phyloP scores from a whole-genome alignment of 2,797 vertebrate species.

The Dendrocincla fuliginosa region DNA sequence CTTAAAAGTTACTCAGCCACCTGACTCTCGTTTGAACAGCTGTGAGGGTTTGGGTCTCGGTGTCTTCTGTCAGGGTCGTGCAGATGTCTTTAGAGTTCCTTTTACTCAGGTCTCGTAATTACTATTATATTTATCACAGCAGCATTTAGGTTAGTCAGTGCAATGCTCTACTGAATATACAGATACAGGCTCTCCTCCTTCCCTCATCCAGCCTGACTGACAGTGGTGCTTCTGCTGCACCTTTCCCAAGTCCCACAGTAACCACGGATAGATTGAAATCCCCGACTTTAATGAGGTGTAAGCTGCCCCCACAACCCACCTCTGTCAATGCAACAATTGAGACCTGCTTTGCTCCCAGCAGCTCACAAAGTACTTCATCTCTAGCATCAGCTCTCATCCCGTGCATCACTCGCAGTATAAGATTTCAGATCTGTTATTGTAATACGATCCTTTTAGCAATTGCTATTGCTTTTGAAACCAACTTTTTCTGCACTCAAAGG shows the following conservation, averaged over 20 bases:
- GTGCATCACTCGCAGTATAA: neutral
- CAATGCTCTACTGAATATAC: neutral
- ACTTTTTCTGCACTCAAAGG: neutral
- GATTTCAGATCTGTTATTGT: neutral
- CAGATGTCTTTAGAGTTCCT: neutral
- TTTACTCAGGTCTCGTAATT: neutral
- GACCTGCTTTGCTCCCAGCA: neutral
- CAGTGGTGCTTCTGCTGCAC: neutral
- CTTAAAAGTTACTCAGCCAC: neutral
- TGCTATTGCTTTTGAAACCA: constrained; percentile 19
- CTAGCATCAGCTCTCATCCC: neutral
- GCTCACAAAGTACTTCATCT: neutral
- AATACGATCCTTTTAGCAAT: neutral
- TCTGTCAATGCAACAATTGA: neutral
- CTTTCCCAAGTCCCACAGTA: neutral
- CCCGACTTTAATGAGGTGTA: neutral
- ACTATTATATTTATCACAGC: neutral
- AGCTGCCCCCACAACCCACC: neutral
- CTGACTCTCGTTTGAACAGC: neutral
- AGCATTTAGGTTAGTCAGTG: neutral
- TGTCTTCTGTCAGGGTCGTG: neutral
- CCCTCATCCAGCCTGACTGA: neutral
- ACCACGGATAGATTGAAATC: neutral
- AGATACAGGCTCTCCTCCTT: neutral
- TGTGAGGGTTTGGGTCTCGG: neutral